Base-by-base conservation (phyloP, 2,888 invertebrate species). In the Eristalinus sepulchralis region DNA sequence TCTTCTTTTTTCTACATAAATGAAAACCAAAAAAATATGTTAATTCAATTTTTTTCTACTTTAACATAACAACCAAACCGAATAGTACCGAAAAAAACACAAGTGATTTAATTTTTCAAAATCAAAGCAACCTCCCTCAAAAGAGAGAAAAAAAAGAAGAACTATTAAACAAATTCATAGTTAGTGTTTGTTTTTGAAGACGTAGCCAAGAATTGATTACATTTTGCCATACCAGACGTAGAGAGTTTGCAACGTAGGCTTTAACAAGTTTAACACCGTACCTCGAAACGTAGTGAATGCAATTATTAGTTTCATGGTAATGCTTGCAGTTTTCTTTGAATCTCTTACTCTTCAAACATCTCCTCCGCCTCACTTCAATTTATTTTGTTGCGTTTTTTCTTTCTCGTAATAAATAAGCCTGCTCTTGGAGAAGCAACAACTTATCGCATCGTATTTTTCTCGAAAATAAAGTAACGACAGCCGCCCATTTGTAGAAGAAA, bases 401-500 rank as follows among this genome's bases (percentile, higher is more conserved):
- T 55, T 13, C 71, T 34, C 31, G 10, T 60, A 73, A 55, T 9
- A 62, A 73, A 33, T 47, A 20, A 17, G 24, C 36, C 24, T 27
- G 59, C 70, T 79, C 59, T 24, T 9, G 13, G 17, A n/a, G 20
- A 11, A 8, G 27, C 47, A 63, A 55, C 57, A 8, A 66, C 17
- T 31, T 47, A 55, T 59, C 60, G 60, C 73, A 78, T 79, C 75
- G 66, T 75, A 78, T 82, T 82, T 82, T 82, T 60, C 73, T 78
- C 70, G 67, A 77, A 79, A 63, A 78, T 72, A 87, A 83, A 85
- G 91, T 89, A 91, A 91, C 91, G 90, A 89, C 89, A 90, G 91
- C 91, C 92, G 92, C 92, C 91, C 91, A 91, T 88, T 76, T 83
- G 85, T 72, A 71, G 53, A 87, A 68, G 47, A 47, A 47, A 47